A percentile compares a stretch with the other conserved stretches of the same genome.
Conservation (phyloP, 1,140 invertebrate genomes). For the Magallana angulata region DNA sequence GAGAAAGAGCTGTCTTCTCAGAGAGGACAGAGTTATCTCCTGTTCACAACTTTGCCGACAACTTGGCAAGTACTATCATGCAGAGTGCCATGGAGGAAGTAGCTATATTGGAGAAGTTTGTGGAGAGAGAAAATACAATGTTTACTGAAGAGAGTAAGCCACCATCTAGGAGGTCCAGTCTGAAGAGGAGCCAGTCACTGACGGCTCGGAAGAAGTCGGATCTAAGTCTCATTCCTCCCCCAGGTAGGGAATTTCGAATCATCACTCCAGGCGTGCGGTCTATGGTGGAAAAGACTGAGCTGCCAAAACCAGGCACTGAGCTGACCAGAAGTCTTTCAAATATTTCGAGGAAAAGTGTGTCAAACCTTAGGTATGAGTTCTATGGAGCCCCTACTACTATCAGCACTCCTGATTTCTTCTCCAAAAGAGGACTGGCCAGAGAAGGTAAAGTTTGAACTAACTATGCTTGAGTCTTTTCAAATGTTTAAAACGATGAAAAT, state of each 20-base stretch:
- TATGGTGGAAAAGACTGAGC: slow-evolving; percentile 47
- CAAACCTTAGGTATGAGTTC: slow-evolving; percentile 33
- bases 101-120: slow-evolving; percentile 27
- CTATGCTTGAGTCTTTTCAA: too few species aligned
- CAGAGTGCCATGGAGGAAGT: slow-evolving; percentile 55
- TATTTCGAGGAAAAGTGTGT: slow-evolving; percentile 49
- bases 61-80: slow-evolving; percentile 56
- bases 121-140: slow-evolving; percentile 13
- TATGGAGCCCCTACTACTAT: slow-evolving; percentile 41
- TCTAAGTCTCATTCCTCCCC: slow-evolving; percentile 8
- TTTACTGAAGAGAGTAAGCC: slow-evolving; percentile 24
- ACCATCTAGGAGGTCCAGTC: background rate
- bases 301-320: slow-evolving; percentile 36
- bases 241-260: background rate
- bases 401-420: slow-evolving; percentile 66
- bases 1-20: slow-evolving; percentile 30
- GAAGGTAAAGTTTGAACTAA: slow-evolving; percentile 16
- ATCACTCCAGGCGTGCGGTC: background rate
- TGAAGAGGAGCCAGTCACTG: slow-evolving; percentile 45
- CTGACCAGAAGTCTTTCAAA: slow-evolving; percentile 50
- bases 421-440: slow-evolving; percentile 29
- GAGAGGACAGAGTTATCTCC: slow-evolving; percentile 19
- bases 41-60: slow-evolving; percentile 50
- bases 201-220: slow-evolving; percentile 30
- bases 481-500: too few species aligned